Percentiles rank a stretch among this genome's conserved stretches.
phyloP scores from a whole-genome alignment of 2,888 invertebrate species.

The Conops quadrifasciatus region DNA sequence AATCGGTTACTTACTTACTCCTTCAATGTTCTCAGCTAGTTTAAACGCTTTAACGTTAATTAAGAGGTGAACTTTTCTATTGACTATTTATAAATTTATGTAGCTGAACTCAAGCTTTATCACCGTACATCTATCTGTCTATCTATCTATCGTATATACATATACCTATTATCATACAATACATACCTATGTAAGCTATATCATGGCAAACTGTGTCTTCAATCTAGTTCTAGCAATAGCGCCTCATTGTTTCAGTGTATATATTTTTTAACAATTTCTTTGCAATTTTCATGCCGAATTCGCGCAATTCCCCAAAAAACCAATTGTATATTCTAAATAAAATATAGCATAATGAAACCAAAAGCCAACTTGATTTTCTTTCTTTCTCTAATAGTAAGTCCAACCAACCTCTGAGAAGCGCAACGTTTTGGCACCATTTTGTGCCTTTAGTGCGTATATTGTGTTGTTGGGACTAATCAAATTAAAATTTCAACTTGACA shows the following conservation, averaged over 20 bases:
- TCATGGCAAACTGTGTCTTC: not conserved
- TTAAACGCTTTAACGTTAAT: slow-evolving; percentile 35
- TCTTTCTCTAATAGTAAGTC: slow-evolving; percentile 5
- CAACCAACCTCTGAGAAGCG: slow-evolving; percentile 6
- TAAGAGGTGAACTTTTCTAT: slow-evolving; percentile 27
- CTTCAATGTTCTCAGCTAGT: slow-evolving; percentile 59
- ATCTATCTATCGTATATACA: not conserved
- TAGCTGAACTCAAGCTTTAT: slow-evolving; percentile 27
- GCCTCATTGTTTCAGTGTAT: slow-evolving; percentile 26
- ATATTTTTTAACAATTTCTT: slow-evolving; percentile 8
- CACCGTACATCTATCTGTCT: too few species aligned
- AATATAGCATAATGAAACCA: slow-evolving; percentile 52
- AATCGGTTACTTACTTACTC: too few species aligned
- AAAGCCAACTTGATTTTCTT: slow-evolving; percentile 19
- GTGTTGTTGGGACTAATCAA: slow-evolving; percentile 35
- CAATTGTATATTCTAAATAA: slow-evolving; percentile 40
- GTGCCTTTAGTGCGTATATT: slow-evolving; percentile 16
- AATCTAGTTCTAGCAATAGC: not conserved
- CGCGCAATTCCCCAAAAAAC: slow-evolving; percentile 40
- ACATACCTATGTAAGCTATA: not conserved
- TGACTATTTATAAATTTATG: slow-evolving; percentile 20
- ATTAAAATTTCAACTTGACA: slow-evolving; percentile 41
- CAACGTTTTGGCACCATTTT: slow-evolving; percentile 28
- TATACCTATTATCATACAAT: too few species aligned
- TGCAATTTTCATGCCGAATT: slow-evolving; percentile 5